phyloP scores from a whole-genome alignment of 2,888 invertebrate species.

The Oxytorus armatus region DNA sequence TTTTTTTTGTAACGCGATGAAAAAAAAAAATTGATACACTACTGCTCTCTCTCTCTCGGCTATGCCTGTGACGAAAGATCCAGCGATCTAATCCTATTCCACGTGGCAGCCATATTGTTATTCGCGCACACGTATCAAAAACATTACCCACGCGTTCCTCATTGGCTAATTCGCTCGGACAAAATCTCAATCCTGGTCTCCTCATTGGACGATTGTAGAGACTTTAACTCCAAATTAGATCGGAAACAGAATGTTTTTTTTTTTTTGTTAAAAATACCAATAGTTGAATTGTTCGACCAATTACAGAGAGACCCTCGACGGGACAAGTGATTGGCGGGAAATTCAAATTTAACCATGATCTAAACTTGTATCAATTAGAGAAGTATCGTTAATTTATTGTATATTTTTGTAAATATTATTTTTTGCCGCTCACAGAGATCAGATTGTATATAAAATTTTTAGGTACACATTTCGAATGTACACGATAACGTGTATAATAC shows the following conservation, averaged over 20 bases:
- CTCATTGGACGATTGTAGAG: constrained; percentile 26
- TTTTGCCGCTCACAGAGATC: background rate
- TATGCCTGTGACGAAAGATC: constrained; percentile 30
- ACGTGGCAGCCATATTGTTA: constrained; percentile 72
- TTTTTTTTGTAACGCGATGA: background rate
- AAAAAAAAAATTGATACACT: constrained; percentile 39
- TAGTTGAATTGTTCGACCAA: constrained; percentile 2
- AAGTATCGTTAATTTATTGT: background rate
- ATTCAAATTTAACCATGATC: constrained; percentile 26
- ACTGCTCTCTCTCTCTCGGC: background rate
- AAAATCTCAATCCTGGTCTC: background rate
- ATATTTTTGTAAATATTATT: background rate
- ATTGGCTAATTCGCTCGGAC: constrained; percentile 15
- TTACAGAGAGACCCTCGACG: background rate
- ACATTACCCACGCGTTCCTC: constrained; percentile 24
- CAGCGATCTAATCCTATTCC: constrained; percentile 62
- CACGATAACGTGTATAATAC: background rate
- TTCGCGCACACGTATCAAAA: constrained; percentile 57
- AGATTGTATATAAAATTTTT: background rate
- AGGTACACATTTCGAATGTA: background rate
- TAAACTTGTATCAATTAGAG: no score
- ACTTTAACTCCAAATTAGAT: no score
- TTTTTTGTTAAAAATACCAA: no score
- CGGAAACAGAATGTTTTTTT: background rate
- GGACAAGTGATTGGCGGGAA: constrained; percentile 34